A percentile compares a stretch with the other conserved stretches of the same genome.
These are phyloP conservation scores for Drosophila orena DNA, from an alignment of 1,140 invertebrate species.

Conservation along the genomic window DNA sequence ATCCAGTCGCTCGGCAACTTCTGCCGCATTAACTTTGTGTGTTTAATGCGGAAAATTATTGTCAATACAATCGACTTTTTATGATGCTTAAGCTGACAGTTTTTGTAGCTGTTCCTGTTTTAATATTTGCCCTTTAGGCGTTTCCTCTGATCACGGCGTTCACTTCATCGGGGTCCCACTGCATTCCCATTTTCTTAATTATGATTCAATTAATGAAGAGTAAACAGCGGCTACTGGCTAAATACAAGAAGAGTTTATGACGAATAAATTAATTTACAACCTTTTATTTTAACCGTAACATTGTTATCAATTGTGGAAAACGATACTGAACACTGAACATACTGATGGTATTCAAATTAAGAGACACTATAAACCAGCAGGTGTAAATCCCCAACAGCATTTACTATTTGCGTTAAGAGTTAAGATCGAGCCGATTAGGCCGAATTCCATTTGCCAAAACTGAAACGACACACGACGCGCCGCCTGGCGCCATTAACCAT, in stretches of 20 bases:
- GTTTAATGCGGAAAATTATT: constrained; percentile 71
- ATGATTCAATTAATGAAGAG: constrained; percentile 29
- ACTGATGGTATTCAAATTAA: neutral
- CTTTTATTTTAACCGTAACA: neutral
- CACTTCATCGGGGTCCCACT: neutral
- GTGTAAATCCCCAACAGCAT: constrained; percentile 19
- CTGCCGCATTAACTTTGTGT: constrained; percentile 72
- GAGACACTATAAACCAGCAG: neutral
- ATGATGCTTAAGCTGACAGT: constrained; percentile 73
- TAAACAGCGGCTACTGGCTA: neutral
- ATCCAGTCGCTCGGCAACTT: constrained; percentile 36
- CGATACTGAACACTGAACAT: neutral
- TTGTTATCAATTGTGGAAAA: neutral
- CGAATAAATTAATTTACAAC: too few species aligned
- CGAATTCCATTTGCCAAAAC: constrained; percentile 40
- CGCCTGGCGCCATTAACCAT: constrained; percentile 56
- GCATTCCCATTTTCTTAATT: constrained; percentile 17
- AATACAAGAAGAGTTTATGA: neutral
- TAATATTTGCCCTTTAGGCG: constrained; percentile 23
- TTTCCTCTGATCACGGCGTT: constrained; percentile 8
- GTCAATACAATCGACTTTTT: constrained; percentile 77
- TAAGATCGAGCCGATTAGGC: constrained; percentile 19
- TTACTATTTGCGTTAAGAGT: constrained; percentile 12
- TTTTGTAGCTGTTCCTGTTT: constrained; percentile 44
- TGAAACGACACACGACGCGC: constrained; percentile 18